Evolutionary conservation across 1,140 invertebrate species (phyloP), one percentile per base, ranked within the genome.

Genomic region (Theocolax elegans): DNA sequence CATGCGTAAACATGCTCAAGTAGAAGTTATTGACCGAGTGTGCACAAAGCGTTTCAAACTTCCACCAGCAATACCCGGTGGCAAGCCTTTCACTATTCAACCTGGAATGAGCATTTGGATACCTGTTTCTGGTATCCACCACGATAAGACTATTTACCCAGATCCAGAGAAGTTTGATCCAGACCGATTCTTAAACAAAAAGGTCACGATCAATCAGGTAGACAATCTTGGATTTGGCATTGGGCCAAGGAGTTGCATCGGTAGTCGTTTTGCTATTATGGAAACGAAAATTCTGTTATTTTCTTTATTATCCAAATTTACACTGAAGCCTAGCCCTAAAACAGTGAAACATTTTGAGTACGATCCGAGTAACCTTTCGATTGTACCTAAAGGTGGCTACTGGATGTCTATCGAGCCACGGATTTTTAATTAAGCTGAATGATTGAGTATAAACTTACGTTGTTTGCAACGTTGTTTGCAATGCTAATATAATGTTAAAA

Each of bases 91-190:
- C 10, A 79, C 79, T 17, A 78, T 89, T n/a, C 71, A 81, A 54
- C 71, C 77, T 7, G 74, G 72, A 13, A 59, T 54, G 74, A 66
- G 8, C 38, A 51, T 75, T 31, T 67, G 49, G 23, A 75, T 88
- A 23, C 83, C 87, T 0, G 71, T 82, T 10, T 78, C 76, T 63
- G 80, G 77, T 12, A 73, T 90, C 72, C 87, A 91, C 49, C 4
- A 46, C 7, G 85, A 89, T 77, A 81, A 85, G 0, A 73, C 87
- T 38, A 81, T 86, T 66, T 91, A 83, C 75, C 86, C 88, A 8
- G 81, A 90, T 60, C 89, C 89, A 2, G 83, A 89, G 9, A 74
- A 64, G n/a, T 91, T 86, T 66, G 67, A 84, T 69, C 86, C 86
- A 0, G 88, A 91, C 38, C 77, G 90, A 68, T 92, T 91, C 78